A percentile compares a stretch with the other conserved stretches of the same genome.
Evolutionary conservation across 2,113 vertebrate genomes (phyloP).

Genomic region (Montifringilla adamsi): DNA sequence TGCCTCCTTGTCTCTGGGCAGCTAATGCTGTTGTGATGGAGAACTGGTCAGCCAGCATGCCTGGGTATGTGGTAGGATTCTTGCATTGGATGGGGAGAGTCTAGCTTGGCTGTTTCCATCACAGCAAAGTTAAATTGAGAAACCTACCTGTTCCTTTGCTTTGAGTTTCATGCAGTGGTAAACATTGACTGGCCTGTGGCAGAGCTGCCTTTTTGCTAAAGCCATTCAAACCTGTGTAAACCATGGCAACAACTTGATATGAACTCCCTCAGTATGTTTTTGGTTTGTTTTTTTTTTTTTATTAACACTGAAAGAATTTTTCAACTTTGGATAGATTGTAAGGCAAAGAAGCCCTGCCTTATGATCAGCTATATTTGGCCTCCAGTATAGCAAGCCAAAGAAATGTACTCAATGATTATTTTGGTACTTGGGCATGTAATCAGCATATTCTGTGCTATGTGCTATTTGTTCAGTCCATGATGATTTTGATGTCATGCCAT

Average conservation of each 20-base stretch:
- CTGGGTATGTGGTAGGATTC: neutral
- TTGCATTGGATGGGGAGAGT: neutral
- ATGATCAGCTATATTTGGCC: neutral
- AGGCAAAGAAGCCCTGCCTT: neutral
- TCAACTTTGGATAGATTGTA: neutral
- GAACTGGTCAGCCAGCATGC: neutral
- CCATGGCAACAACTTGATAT: neutral
- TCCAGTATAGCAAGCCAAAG: neutral
- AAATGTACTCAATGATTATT: neutral
- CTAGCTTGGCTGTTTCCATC: neutral
- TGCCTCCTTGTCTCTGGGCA: neutral
- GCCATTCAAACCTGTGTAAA: neutral
- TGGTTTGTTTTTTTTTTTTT: neutral
- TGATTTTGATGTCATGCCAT: neutral
- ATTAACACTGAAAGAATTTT: neutral
- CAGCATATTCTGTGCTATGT: neutral
- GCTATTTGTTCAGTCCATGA: neutral
- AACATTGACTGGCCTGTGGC: rapidly evolving
- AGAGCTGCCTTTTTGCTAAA: neutral
- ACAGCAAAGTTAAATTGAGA: neutral
- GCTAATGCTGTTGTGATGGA: neutral
- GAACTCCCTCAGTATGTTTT: neutral
- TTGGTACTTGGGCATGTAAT: neutral
- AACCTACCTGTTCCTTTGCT: neutral
- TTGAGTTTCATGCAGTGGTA: neutral